Conservation (phyloP, 92 coral and sea anemone genomes). For the Phenganax subtilis region DNA sequence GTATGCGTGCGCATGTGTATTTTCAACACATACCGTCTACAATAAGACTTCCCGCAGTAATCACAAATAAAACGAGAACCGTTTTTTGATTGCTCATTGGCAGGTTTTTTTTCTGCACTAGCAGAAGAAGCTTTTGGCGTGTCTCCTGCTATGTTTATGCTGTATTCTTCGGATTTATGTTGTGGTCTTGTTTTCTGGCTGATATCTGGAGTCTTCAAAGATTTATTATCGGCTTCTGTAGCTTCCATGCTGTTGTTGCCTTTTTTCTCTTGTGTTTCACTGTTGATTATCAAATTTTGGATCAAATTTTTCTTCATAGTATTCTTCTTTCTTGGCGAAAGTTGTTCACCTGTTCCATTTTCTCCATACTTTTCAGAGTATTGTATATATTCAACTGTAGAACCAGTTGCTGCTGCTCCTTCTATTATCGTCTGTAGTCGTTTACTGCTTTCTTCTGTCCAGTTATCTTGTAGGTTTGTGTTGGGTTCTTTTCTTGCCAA, state of each 20-base stretch:
- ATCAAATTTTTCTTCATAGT: background rate
- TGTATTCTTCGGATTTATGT: background rate
- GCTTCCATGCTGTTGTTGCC: background rate
- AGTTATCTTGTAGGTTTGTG: background rate
- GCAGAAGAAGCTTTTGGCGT: background rate
- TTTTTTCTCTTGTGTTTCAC: slow-evolving; percentile 1
- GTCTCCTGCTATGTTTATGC: background rate
- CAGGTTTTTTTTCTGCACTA: slow-evolving; percentile 2
- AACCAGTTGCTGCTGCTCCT: background rate
- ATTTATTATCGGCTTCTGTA: background rate
- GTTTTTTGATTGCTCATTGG: slow-evolving; percentile 16
- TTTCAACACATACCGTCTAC: slow-evolving; percentile 89
- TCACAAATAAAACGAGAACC: slow-evolving; percentile 73
- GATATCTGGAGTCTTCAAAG: background rate
- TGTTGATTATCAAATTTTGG: background rate
- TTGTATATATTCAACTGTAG: background rate
- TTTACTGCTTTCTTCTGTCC: background rate
- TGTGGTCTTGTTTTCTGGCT: slow-evolving; percentile 6
- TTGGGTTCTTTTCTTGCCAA: background rate
- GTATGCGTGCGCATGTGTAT: slow-evolving; percentile 99
- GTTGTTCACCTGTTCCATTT: background rate
- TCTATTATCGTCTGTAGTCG: background rate
- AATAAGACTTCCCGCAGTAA: slow-evolving; percentile 96
- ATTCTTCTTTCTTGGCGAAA: background rate
- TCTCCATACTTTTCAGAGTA: slow-evolving; percentile 6